These are phyloP conservation scores for Lophotriccus pileatus DNA, from an alignment of 2,797 vertebrate species.

Conservation along the genomic window DNA sequence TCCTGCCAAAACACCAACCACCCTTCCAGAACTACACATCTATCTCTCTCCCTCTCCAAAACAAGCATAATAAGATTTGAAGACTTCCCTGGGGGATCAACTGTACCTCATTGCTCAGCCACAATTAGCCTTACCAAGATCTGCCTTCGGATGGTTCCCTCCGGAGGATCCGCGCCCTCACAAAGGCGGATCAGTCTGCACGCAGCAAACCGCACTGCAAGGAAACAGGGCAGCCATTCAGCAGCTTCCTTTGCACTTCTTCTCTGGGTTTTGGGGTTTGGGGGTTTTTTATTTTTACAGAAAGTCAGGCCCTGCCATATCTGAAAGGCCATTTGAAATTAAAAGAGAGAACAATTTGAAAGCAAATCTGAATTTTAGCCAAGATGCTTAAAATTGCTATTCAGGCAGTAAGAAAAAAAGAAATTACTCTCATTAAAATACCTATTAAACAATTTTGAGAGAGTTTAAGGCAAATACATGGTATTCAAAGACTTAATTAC, in stretches of 20 bases:
- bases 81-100: background rate
- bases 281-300: background rate
- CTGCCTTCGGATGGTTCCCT: constrained; percentile 82
- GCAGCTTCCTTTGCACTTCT: background rate
- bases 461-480: background rate
- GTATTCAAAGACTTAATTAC: constrained; percentile 45
- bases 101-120: background rate
- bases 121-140: constrained; percentile 81
- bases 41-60: background rate
- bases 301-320: background rate
- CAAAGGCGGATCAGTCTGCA: constrained; percentile 81
- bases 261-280: too few relatives aligned
- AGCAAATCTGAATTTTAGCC: background rate
- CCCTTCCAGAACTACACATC: background rate
- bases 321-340: background rate
- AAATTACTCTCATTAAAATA: background rate
- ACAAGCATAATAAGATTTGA: background rate
- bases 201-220: constrained; percentile 86
- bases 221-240: background rate
- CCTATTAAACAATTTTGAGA: background rate
- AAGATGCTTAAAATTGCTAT: background rate
- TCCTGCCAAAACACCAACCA: constrained; percentile 3
- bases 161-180: constrained; percentile 75
- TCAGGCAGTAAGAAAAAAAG: background rate
- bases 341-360: background rate